Evolutionary conservation across 2,888 invertebrate species (phyloP).

Genomic region (Ommatoiulus sabulosus): DNA sequence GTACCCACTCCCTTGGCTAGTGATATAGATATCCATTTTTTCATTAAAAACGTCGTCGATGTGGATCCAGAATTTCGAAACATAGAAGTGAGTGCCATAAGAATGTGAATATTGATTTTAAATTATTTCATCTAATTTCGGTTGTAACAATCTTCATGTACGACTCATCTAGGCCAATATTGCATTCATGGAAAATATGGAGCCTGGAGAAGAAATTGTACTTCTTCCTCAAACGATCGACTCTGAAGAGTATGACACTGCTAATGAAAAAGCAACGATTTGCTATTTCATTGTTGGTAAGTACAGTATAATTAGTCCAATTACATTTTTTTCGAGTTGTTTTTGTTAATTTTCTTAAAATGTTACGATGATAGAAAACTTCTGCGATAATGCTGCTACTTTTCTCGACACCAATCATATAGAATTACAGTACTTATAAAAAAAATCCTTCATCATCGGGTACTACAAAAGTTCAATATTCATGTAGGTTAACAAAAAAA

Average conservation of each 20-base stretch:
- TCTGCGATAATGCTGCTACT: no score
- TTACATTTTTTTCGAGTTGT: neutral
- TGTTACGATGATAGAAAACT: no score
- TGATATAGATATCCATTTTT: slow-evolving; percentile 87
- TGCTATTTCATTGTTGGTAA: slow-evolving; percentile 88
- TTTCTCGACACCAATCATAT: no score
- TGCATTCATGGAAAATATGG: slow-evolving; percentile 70
- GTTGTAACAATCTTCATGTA: neutral
- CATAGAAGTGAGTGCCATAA: slow-evolving; percentile 78
- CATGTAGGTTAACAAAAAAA: no score
- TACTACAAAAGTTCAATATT: no score
- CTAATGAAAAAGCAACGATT: slow-evolving; percentile 80
- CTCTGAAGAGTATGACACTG: slow-evolving; percentile 84
- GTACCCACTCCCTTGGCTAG: slow-evolving; percentile 87
- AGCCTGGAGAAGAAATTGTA: slow-evolving; percentile 76
- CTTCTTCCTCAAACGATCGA: slow-evolving; percentile 85
- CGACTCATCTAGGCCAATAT: slow-evolving; percentile 29
- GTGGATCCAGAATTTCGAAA: slow-evolving; percentile 87
- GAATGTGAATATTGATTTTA: slow-evolving; percentile 68
- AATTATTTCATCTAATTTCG: slow-evolving; percentile 11
- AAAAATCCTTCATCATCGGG: no score
- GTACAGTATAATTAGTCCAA: slow-evolving; percentile 32
- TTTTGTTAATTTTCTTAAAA: no score
- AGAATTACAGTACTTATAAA: no score
- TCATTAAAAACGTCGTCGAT: slow-evolving; percentile 89